These are phyloP conservation scores for Sarcophilus harrisii DNA, from an alignment of 2,797 vertebrate species.

Conservation along the genomic window DNA sequence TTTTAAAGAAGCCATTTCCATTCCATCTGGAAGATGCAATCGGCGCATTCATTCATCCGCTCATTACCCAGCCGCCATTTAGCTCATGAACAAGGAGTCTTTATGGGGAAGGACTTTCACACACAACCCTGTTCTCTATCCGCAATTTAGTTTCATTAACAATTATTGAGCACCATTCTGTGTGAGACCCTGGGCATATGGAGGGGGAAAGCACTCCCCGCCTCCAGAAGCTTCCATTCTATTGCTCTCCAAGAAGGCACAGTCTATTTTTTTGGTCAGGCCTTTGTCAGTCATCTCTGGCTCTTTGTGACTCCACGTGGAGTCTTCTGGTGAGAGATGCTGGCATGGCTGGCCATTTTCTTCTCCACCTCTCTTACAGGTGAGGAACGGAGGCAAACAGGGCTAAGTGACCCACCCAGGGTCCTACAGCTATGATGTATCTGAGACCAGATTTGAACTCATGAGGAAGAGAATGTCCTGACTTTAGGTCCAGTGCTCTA, in stretches of 20 bases:
- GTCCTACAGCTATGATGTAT: too few relatives aligned
- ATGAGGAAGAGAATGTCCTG: too few relatives aligned
- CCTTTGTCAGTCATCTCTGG: background rate
- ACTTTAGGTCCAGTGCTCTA: too few relatives aligned
- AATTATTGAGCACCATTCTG: background rate
- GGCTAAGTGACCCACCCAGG: too few relatives aligned
- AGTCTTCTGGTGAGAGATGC: background rate
- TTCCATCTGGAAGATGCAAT: background rate
- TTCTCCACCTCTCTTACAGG: too few relatives aligned
- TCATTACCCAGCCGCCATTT: background rate
- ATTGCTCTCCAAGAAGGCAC: background rate
- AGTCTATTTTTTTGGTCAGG: background rate
- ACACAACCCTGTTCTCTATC: background rate
- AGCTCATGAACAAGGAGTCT: background rate
- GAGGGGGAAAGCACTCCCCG: background rate
- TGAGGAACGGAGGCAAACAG: too few relatives aligned
- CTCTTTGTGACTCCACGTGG: background rate
- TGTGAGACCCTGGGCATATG: background rate
- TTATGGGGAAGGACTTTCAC: background rate
- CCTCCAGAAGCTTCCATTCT: background rate
- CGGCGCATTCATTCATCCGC: background rate
- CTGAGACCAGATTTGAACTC: background rate
- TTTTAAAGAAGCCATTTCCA: background rate
- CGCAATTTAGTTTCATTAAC: background rate
- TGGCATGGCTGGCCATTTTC: background rate